Percentiles rank a stretch among this genome's conserved stretches.
Evolutionary conservation across 2,888 invertebrate genomes (phyloP).

Genomic region (Sussaba pulchella): DNA sequence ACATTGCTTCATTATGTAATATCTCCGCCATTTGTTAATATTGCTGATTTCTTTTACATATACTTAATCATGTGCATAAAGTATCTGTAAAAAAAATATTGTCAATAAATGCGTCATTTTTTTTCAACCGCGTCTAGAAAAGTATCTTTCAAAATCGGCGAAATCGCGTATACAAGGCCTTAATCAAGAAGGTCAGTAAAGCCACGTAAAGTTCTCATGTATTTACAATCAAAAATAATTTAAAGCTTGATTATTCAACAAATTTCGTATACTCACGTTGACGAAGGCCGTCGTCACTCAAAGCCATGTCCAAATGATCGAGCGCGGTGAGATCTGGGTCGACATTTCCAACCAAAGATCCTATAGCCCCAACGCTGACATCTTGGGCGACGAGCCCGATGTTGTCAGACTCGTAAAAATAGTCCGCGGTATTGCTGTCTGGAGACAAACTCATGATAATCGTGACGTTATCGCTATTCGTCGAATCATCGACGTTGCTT

Average conservation of each 20-base stretch:
- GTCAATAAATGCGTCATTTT: too few relatives aligned
- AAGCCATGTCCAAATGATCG: constrained; percentile 27
- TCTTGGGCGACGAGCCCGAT: neutral
- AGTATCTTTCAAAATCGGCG: too few relatives aligned
- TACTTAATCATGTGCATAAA: too few relatives aligned
- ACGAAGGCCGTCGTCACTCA: constrained; percentile 8
- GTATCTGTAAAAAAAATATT: too few relatives aligned
- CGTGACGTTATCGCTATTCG: constrained; percentile 6
- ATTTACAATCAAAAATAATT: too few relatives aligned
- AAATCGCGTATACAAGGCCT: too few relatives aligned
- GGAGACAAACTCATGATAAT: constrained; percentile 12
- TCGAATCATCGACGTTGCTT: neutral
- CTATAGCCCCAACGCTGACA: neutral
- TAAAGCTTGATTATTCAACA: neutral
- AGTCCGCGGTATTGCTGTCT: neutral
- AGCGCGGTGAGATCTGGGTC: constrained; percentile 35
- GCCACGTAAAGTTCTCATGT: neutral
- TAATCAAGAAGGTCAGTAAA: too few relatives aligned
- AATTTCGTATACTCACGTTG: constrained; percentile 38
- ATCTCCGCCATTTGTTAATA: too few relatives aligned
- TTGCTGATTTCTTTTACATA: too few relatives aligned
- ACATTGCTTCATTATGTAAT: too few relatives aligned
- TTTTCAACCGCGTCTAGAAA: too few relatives aligned
- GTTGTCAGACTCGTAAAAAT: constrained; percentile 22
- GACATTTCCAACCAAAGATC: constrained; percentile 8